Conservation (phyloP, 2,113 vertebrate genomes). For the Crotalus horridus region DNA sequence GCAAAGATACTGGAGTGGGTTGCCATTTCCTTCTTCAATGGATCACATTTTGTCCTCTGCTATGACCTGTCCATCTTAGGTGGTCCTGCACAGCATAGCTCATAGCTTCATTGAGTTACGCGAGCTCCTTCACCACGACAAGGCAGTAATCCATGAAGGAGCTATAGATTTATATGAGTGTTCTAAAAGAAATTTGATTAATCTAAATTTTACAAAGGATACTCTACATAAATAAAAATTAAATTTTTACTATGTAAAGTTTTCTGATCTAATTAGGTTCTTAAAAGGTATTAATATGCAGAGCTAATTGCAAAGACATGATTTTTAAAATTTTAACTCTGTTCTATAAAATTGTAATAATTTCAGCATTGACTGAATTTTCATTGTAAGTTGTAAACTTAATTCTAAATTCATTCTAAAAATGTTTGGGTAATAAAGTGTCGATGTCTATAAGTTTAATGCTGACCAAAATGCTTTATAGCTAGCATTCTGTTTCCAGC, state of each 20-base stretch:
- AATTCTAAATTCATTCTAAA: neutral
- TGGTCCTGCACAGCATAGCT: too few relatives aligned
- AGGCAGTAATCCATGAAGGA: too few relatives aligned
- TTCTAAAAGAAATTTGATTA: slow-evolving; percentile 53
- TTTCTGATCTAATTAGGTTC: neutral
- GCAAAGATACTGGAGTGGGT: too few relatives aligned
- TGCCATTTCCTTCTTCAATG: too few relatives aligned
- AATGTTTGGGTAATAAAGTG: neutral
- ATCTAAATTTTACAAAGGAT: neutral
- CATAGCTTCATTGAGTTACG: too few relatives aligned
- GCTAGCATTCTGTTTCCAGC: neutral
- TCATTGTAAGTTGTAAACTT: neutral
- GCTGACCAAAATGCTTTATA: neutral
- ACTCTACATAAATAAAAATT: neutral
- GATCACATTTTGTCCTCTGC: too few relatives aligned
- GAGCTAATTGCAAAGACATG: neutral
- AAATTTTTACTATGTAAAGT: neutral
- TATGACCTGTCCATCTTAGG: too few relatives aligned
- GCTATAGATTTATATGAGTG: neutral
- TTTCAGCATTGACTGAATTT: neutral
- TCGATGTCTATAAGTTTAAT: neutral
- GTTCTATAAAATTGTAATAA: slow-evolving; percentile 12
- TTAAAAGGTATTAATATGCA: neutral
- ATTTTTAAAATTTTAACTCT: neutral
- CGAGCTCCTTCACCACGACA: too few relatives aligned